Conservation (phyloP, 1,140 invertebrate genomes). For the Notospermus geniculatus region DNA sequence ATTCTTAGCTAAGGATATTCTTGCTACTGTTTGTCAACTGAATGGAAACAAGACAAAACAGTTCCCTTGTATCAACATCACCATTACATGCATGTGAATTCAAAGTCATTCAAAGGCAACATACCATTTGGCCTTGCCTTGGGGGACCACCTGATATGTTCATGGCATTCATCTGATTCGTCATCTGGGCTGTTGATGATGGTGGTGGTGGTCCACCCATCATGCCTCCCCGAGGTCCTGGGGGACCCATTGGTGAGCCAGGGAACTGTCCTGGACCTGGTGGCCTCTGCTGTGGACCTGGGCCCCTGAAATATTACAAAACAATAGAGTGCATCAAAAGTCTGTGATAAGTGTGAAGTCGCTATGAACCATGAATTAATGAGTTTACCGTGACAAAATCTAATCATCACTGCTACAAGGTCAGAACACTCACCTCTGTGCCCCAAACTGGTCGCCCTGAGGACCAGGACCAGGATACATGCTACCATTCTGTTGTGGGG, state of each 20-base stretch:
- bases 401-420: too few species aligned
- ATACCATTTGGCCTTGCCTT: background rate
- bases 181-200: conserved; percentile 30
- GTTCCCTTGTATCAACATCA: too few species aligned
- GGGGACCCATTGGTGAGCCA: background rate
- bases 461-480: conserved; percentile 9
- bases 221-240: background rate
- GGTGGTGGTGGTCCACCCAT: conserved; percentile 14
- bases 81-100: conserved; percentile 8
- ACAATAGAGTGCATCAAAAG: background rate
- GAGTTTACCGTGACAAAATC: too few species aligned
- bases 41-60: too few species aligned
- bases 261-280: conserved; percentile 5
- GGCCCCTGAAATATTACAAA: background rate
- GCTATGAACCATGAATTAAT: too few species aligned
- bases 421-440: conserved; percentile 1
- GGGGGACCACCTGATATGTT: conserved; percentile 34
- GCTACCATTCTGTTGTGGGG: conserved; percentile 26
- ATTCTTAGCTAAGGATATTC: too few species aligned
- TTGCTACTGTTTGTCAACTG: too few species aligned
- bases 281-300: conserved; percentile 1
- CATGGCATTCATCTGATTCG: conserved; percentile 56
- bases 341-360: background rate
- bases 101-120: background rate
- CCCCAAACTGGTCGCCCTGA: conserved; percentile 10